phyloP scores from a whole-genome alignment of 2,113 vertebrate species.

The Misgurnus mizolepis region DNA sequence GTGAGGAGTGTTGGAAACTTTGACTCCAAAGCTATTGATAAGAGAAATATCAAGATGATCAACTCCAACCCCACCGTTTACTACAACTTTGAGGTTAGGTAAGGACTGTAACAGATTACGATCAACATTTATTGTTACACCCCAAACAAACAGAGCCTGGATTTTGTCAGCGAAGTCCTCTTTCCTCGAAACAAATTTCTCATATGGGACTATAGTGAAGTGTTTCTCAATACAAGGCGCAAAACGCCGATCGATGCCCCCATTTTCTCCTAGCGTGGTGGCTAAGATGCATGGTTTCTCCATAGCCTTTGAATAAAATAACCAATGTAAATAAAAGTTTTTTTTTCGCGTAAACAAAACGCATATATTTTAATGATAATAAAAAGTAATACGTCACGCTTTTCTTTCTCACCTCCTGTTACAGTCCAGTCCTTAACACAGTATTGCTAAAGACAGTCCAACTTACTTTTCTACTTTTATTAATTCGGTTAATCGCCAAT shows the following conservation, averaged over 20 bases:
- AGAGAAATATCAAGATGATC: constrained; percentile 78
- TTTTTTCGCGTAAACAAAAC: background rate
- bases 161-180: constrained; percentile 67
- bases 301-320: constrained; percentile 50
- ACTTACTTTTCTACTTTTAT: no score
- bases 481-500: constrained; percentile 23
- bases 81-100: constrained; percentile 74
- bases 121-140: constrained; percentile 53
- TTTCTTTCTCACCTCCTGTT: constrained; percentile 9
- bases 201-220: constrained; percentile 73
- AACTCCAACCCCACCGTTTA: constrained; percentile 75
- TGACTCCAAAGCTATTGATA: constrained; percentile 74
- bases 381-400: no score
- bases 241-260: constrained; percentile 61
- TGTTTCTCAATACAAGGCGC: constrained; percentile 68
- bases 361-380: no score
- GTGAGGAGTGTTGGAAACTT: constrained; percentile 75
- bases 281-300: constrained; percentile 67
- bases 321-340: background rate
- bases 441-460: no score
- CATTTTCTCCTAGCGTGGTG: constrained; percentile 58
- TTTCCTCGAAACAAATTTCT: constrained; percentile 70
- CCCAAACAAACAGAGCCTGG: constrained; percentile 70
- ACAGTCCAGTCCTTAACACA: background rate
- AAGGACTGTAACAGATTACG: constrained; percentile 67